These are phyloP conservation scores for Ryuthela nishihirai DNA, from an alignment of 2,888 invertebrate genomes.

Conservation along the genomic window DNA sequence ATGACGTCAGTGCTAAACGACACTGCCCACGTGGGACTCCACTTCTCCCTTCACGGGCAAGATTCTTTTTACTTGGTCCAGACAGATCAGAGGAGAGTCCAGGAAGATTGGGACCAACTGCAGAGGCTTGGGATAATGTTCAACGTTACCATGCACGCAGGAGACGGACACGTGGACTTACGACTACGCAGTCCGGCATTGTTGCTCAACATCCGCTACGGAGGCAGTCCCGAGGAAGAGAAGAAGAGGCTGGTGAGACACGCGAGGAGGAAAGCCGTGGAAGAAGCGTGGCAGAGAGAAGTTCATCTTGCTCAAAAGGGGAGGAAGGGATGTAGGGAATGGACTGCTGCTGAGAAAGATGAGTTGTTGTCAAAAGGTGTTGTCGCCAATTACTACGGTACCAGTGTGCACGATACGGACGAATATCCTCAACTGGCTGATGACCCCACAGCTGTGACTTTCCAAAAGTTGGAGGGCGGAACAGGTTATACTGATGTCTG, in stretches of 20 bases:
- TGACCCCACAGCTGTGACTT: conserved; percentile 89
- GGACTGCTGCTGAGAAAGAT: conserved; percentile 90
- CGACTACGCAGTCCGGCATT: conserved; percentile 86
- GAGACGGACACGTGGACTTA: conserved; percentile 58
- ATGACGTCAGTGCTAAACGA: conserved; percentile 90
- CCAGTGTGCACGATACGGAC: conserved; percentile 83
- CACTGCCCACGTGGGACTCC: conserved; percentile 79
- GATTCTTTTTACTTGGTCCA: conserved; percentile 92
- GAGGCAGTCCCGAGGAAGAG: conserved; percentile 76
- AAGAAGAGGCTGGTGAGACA: conserved; percentile 80
- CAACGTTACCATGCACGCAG: conserved; percentile 40
- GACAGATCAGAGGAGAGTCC: conserved; percentile 72
- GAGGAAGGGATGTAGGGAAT: conserved; percentile 59
- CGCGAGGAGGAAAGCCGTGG: conserved; percentile 74
- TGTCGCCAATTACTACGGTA: conserved; percentile 85
- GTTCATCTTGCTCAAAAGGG: conserved; percentile 62
- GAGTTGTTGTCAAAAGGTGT: conserved; percentile 82
- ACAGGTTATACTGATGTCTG: conserved; percentile 11
- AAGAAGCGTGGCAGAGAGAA: conserved; percentile 89
- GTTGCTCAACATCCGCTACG: conserved; percentile 87
- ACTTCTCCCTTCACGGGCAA: conserved; percentile 56
- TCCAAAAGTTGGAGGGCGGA: conserved; percentile 56
- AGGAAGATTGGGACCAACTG: conserved; percentile 81
- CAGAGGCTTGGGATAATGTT: conserved; percentile 67
- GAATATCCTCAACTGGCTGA: conserved; percentile 88